Evolutionary conservation across 2,888 invertebrate species (phyloP), one percentile per base, ranked within the genome.

Genomic region (Ellobium chinense): DNA sequence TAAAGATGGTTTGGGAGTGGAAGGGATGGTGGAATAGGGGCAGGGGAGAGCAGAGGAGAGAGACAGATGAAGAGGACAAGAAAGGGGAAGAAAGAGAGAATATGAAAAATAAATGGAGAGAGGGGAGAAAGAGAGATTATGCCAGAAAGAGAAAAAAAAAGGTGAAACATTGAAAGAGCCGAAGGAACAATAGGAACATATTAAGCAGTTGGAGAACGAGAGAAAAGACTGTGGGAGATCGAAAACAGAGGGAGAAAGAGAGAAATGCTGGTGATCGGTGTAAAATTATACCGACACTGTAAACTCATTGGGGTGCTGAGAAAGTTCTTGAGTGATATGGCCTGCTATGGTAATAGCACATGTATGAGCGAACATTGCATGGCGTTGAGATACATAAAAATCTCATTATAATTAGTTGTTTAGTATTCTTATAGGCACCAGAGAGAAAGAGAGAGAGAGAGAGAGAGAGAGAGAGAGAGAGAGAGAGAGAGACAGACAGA

Each of bases 111-210:
- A n/a, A n/a, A n/a, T n/a, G n/a, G 39, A 69, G 69, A 69, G 39
- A 69, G 69, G 39, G 34, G n/a, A 69, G 39, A 37, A 34, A 69
- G 39, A n/a, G 69, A 39, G 39, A 39, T 21, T 29, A 27, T n/a
- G 69, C 9, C 14, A 69, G 69, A 69, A 24, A 69, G 69, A 69
- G n/a, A 69, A 39, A 69, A 39, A 69, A 69, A 39, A 37, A 34
- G n/a, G 69, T 31, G 69, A 69, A 34, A 69, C 31, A 37, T n/a
- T 37, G 69, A 69, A 34, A 69, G 46, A 69, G 69, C 7, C 7
- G 60, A 7, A n/a, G 7, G 60, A 18, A n/a, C 12, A n/a, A 60
- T 9, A 18, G n/a, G 7, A n/a, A 60, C 60, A 60, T 7, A 18
- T 60, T 18, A 60, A 9, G 7, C 7, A 60, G 27, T 60, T 9